These are phyloP conservation scores for Agrochola circellaris DNA, from an alignment of 2,888 invertebrate genomes.

Conservation along the genomic window DNA sequence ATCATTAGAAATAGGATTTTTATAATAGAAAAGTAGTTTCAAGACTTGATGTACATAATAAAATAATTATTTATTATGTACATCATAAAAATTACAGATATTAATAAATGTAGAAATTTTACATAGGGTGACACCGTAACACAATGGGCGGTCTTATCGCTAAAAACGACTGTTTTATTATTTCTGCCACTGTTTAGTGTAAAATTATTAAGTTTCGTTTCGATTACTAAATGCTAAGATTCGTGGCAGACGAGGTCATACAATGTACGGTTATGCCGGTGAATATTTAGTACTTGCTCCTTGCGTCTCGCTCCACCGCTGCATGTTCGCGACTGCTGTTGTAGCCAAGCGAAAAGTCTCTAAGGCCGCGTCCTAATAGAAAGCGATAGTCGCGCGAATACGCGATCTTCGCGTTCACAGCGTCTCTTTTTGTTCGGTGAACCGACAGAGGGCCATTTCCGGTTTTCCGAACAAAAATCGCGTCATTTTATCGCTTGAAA, in stretches of 20 bases:
- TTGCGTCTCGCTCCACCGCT: neutral
- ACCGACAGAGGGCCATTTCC: too few relatives aligned
- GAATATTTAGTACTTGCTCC: neutral
- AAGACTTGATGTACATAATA: too few relatives aligned
- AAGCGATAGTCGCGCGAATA: neutral
- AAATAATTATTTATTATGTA: too few relatives aligned
- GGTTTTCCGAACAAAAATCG: neutral
- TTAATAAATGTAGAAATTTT: neutral
- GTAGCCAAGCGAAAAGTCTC: neutral
- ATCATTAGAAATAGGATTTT: slow-evolving; percentile 78
- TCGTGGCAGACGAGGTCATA: too few relatives aligned
- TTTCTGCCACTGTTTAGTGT: neutral
- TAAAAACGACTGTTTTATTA: neutral
- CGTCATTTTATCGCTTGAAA: neutral
- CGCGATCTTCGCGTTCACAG: neutral
- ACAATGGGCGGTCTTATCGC: neutral
- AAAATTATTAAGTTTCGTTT: neutral
- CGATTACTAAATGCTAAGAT: neutral
- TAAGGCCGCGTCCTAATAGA: neutral
- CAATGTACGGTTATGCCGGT: neutral
- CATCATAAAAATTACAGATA: neutral
- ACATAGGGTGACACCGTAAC: neutral
- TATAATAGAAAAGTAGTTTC: neutral
- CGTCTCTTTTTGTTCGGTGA: neutral
- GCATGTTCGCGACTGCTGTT: neutral